These are phyloP conservation scores for Paedocypris micromegethes DNA, from an alignment of 2,797 vertebrate species.

Conservation along the genomic window DNA sequence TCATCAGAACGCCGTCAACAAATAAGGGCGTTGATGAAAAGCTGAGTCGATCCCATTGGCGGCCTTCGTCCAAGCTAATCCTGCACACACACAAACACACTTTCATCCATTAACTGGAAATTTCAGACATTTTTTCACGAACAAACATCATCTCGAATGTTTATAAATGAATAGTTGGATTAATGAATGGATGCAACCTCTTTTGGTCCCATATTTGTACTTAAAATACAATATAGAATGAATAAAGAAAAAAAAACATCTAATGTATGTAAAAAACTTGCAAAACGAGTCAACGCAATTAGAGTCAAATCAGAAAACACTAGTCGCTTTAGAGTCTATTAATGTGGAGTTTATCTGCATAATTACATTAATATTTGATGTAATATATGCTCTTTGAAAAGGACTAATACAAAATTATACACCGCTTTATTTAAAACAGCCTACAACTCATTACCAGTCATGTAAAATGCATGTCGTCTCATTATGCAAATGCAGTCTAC, in stretches of 20 bases:
- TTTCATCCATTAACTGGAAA: too few relatives aligned
- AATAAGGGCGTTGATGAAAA: slow-evolving; percentile 88
- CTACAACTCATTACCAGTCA: slow-evolving; percentile 20
- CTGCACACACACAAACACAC: slow-evolving; percentile 58
- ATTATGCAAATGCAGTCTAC: slow-evolving; percentile 18
- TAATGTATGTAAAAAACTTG: too few relatives aligned
- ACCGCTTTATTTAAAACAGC: slow-evolving; percentile 44
- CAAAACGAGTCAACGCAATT: too few relatives aligned
- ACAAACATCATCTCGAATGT: too few relatives aligned
- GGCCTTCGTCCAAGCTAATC: slow-evolving; percentile 93
- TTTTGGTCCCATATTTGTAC: too few relatives aligned
- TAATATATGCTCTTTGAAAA: slow-evolving; percentile 28
- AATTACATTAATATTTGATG: slow-evolving; percentile 36
- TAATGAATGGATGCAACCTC: too few relatives aligned
- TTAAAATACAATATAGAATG: too few relatives aligned
- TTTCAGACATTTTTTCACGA: too few relatives aligned
- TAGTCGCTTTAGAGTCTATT: slow-evolving; percentile 22
- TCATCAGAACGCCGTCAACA: slow-evolving; percentile 92
- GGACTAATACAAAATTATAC: slow-evolving; percentile 48
- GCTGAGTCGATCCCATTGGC: slow-evolving; percentile 86
- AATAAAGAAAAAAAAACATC: too few relatives aligned
- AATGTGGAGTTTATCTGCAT: slow-evolving; percentile 25
- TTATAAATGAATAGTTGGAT: too few relatives aligned
- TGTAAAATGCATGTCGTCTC: slow-evolving; percentile 25
- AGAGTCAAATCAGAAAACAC: slow-evolving; percentile 5